Base-by-base conservation (phyloP, 1,140 invertebrate genomes). In the Mizuhopecten yessoensis region DNA sequence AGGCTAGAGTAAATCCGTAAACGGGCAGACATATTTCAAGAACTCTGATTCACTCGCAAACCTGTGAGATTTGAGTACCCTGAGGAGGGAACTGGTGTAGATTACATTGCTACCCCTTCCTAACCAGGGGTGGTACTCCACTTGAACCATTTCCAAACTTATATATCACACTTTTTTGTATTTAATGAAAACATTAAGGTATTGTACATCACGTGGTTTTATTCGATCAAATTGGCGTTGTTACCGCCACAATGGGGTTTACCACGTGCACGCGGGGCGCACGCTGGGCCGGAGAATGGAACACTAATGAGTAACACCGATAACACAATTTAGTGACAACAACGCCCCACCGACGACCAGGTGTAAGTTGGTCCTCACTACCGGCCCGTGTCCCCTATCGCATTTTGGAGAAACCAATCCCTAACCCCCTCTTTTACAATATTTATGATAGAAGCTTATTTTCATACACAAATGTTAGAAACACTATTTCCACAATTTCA, bases 201-300 rank as follows among this genome's bases (percentile, higher is more conserved):
- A 75, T 75, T n/a, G 57, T 75, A 29, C n/a, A 75, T 17, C 23
- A 29, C 57, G 23, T 75, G 57, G 57, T 75, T 5, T 11, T 5
- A 29, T 75, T 75, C 57, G 57, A 75, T 75, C 57, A 75, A 75
- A 75, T 75, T 75, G 57, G n/a, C 17, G 57, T 75, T 75, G 57
- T 75, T 75, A n/a, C 29, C 23, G 20, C 5, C 3, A 75, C 57
- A 75, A 75, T 75, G n/a, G 45, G 57, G 57, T 29, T 29, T 29
- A 75, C n/a, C 57, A 75, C 57, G 57, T 75, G 57, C 57, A 29
- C 23, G n/a, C 57, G 11, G 57, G 9, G 57, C n/a, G 57, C 57
- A 75, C n/a, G 57, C 57, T 75, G 57, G n/a, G 57, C 57, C 1
- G 57, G 57, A 75, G 57, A 75, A 75, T 75, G n/a, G 11, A 5